phyloP scores from a whole-genome alignment of 2,113 vertebrate species.

The Smithornis capensis region DNA sequence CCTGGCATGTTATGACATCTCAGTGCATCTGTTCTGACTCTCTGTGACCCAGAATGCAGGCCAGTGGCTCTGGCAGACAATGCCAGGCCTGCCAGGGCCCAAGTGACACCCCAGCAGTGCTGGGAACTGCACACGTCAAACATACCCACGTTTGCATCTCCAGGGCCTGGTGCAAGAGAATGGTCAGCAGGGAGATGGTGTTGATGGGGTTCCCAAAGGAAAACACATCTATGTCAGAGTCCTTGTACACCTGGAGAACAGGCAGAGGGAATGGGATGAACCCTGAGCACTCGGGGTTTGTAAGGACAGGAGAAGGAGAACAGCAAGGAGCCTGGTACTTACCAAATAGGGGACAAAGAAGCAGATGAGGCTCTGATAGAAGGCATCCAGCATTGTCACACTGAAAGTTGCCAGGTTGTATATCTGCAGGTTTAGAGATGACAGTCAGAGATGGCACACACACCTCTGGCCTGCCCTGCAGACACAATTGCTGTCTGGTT shows the following conservation, averaged over 20 bases:
- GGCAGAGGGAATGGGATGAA: not conserved
- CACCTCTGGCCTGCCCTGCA: not conserved
- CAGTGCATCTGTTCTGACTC: not conserved
- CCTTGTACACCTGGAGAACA: conserved; percentile 78
- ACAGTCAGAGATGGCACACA: not conserved
- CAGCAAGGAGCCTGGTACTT: conserved; percentile 48
- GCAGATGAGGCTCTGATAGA: conserved; percentile 92
- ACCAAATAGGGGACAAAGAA: conserved; percentile 94
- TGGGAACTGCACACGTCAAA: not conserved
- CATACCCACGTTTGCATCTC: conserved; percentile 93
- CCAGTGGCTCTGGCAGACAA: not conserved
- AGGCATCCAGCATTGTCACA: conserved; percentile 86
- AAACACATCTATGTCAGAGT: conserved; percentile 85
- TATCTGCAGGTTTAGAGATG: conserved; percentile 71
- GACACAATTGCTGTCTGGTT: not conserved
- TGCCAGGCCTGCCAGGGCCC: not conserved
- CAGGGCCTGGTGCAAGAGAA: conserved; percentile 90
- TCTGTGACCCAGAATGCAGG: not conserved
- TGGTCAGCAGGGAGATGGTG: conserved; percentile 86
- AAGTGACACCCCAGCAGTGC: not conserved
- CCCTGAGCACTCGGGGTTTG: not conserved
- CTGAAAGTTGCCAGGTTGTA: conserved; percentile 84
- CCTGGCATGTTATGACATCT: not conserved
- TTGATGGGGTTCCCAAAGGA: conserved; percentile 90
- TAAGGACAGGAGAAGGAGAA: not conserved